Evolutionary conservation across 2,797 vertebrate genomes (phyloP).

Genomic region (Gobionotothen gibberifrons): DNA sequence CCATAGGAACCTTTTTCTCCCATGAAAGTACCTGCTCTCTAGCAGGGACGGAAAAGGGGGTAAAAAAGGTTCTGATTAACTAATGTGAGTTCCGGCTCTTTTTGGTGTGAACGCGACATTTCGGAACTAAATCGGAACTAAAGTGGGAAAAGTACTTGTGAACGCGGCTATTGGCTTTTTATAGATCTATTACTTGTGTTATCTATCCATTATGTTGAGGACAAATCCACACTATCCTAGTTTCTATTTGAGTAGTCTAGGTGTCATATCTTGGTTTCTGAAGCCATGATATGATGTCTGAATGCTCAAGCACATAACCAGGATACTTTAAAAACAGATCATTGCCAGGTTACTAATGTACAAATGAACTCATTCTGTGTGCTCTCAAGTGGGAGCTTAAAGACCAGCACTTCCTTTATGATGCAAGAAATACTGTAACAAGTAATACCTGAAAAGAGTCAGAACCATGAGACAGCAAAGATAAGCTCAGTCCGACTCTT

Average conservation of each 20-base stretch:
- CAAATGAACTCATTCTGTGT: background rate
- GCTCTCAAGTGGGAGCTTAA: background rate
- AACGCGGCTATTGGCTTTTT: no score
- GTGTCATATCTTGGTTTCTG: constrained; percentile 18
- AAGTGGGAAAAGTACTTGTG: no score
- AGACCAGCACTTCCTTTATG: constrained; percentile 4
- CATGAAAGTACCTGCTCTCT: no score
- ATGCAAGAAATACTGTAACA: background rate
- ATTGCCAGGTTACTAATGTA: constrained; percentile 5
- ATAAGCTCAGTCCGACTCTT: background rate
- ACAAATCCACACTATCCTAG: background rate
- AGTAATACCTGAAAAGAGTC: background rate
- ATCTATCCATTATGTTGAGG: background rate
- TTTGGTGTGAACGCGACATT: no score
- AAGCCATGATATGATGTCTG: constrained; percentile 12
- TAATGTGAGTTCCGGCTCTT: no score
- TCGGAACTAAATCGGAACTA: no score
- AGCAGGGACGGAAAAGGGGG: no score
- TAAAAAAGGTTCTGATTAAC: no score
- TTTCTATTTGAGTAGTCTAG: background rate
- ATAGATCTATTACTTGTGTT: background rate
- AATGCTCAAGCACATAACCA: constrained; percentile 11
- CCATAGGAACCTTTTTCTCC: no score
- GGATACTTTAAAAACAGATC: constrained; percentile 4
- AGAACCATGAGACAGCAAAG: background rate